A percentile compares a stretch with the other conserved stretches of the same genome.
Evolutionary conservation across 2,888 invertebrate genomes (phyloP).

Genomic region (Blastobasis adustella): DNA sequence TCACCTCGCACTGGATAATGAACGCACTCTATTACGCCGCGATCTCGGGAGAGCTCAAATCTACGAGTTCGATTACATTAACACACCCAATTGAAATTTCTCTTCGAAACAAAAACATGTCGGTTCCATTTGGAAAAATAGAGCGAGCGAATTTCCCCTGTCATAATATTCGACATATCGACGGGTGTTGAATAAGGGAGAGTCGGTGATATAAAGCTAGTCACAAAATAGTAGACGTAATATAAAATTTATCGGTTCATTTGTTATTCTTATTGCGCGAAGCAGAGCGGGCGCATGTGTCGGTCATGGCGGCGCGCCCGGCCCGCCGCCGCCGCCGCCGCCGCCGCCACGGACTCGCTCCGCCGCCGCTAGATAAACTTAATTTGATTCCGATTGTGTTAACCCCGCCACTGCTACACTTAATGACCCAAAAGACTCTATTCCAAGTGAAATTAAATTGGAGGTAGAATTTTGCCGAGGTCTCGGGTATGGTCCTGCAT

Average conservation of each 20-base stretch:
- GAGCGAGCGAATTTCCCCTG: too few species aligned
- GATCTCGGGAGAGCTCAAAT: constrained; percentile 20
- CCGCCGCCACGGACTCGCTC: constrained; percentile 24
- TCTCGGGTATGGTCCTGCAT: background rate
- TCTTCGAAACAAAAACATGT: background rate
- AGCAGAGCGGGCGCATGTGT: too few species aligned
- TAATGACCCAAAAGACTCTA: constrained; percentile 52
- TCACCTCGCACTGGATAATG: constrained; percentile 29
- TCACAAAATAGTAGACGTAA: constrained; percentile 16
- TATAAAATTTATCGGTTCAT: constrained; percentile 37
- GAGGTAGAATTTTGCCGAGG: background rate
- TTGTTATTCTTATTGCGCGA: constrained; percentile 51
- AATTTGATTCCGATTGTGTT: constrained; percentile 72
- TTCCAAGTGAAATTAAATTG: constrained; percentile 7
- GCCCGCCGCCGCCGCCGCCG: constrained; percentile 25
- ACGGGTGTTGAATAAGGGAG: too few species aligned
- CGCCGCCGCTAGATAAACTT: constrained; percentile 47
- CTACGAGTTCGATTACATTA: constrained; percentile 9
- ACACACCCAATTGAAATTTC: constrained; percentile 3
- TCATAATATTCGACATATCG: too few species aligned
- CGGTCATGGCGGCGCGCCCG: constrained; percentile 18
- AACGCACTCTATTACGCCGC: constrained; percentile 23
- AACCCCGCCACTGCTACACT: constrained; percentile 55
- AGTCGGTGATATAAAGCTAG: too few species aligned
- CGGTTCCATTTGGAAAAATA: too few species aligned